Percentiles rank a stretch among this genome's conserved stretches.
Conservation (phyloP, 2,113 vertebrate species). For the Atherinomorus stipes region DNA sequence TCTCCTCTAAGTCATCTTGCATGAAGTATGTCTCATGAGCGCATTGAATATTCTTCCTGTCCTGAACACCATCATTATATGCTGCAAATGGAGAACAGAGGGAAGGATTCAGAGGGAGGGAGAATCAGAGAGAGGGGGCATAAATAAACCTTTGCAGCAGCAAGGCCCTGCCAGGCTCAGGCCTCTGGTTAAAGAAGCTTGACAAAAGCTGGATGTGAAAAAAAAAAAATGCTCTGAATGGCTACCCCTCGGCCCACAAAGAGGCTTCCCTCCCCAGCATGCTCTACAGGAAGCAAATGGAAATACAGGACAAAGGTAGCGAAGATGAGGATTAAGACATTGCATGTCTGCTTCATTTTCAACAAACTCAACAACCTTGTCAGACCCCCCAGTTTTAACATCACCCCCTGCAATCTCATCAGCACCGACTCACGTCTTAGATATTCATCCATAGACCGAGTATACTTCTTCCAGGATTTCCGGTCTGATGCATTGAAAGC, state of each 20-base stretch:
- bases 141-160: conserved; percentile 79
- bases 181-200: conserved; percentile 76
- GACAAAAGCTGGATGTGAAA: conserved; percentile 78
- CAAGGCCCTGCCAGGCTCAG: conserved; percentile 71
- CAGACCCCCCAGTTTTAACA: neutral
- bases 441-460: conserved; percentile 88
- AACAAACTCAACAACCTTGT: conserved; percentile 47
- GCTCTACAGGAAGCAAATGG: conserved; percentile 72
- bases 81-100: conserved; percentile 78
- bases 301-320: conserved; percentile 66
- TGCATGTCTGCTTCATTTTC: conserved; percentile 41
- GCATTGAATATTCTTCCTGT: conserved; percentile 91
- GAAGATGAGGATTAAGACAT: conserved; percentile 63
- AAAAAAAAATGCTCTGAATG: conserved; percentile 65
- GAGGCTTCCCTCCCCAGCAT: conserved; percentile 81
- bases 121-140: conserved; percentile 62
- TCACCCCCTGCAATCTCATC: neutral
- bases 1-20: conserved; percentile 87
- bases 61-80: conserved; percentile 92
- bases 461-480: conserved; percentile 90
- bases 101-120: conserved; percentile 6
- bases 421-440: conserved; percentile 87
- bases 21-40: conserved; percentile 89
- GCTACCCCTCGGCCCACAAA: conserved; percentile 77
- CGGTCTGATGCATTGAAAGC: conserved; percentile 89